A percentile compares a stretch with the other conserved stretches of the same genome.
Conservation (phyloP, 2,888 invertebrate species). For the Cyaniris semiargus region DNA sequence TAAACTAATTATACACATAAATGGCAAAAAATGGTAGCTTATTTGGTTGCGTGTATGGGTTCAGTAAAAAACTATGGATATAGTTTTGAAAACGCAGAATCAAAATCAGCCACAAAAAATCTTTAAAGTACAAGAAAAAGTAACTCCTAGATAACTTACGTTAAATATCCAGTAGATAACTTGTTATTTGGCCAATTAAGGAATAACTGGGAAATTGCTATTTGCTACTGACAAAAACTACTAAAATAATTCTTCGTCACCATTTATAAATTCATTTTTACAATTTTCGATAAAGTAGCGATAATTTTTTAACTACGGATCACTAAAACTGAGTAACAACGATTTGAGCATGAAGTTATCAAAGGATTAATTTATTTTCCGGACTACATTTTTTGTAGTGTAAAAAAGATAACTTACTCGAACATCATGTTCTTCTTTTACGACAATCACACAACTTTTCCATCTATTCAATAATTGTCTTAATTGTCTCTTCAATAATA, state of each 20-base stretch:
- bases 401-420: neutral
- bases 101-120: too few species aligned
- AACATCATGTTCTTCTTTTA: too few species aligned
- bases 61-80: neutral
- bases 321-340: neutral
- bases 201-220: too few species aligned
- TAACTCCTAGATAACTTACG: too few species aligned
- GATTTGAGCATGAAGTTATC: neutral
- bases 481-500: too few species aligned
- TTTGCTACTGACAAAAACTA: neutral
- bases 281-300: neutral
- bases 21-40: neutral
- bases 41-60: neutral
- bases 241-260: neutral
- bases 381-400: neutral
- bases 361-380: neutral
- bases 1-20: conserved; percentile 13
- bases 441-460: too few species aligned
- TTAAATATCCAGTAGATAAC: too few species aligned
- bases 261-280: neutral
- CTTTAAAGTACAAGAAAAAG: too few species aligned
- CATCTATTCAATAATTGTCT: too few species aligned
- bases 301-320: neutral
- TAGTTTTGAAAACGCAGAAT: too few species aligned
- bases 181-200: neutral